Evolutionary conservation across 2,113 vertebrate genomes (phyloP).

Genomic region (Pterocles burchelli): DNA sequence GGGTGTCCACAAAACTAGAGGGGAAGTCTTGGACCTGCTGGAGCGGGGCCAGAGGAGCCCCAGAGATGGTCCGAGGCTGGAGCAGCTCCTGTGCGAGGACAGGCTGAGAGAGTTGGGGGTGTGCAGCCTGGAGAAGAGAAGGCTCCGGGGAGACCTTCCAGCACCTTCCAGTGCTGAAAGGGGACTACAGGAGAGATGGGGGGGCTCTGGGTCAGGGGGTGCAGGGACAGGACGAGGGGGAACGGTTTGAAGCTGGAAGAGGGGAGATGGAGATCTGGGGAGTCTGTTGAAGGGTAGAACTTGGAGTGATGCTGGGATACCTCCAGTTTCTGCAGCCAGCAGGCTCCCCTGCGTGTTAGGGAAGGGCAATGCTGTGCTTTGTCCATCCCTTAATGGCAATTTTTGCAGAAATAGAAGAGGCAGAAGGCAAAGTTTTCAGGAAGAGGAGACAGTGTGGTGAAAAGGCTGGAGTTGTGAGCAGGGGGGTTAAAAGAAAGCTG

Average conservation of each 20-base stretch:
- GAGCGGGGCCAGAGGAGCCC: no score
- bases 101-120: no score
- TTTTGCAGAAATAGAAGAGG: neutral
- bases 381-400: no score
- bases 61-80: no score
- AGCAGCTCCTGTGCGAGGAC: no score
- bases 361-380: neutral
- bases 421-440: neutral
- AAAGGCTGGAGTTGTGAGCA: neutral
- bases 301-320: neutral
- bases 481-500: neutral
- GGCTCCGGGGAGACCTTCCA: no score
- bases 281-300: neutral
- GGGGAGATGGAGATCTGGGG: neutral
- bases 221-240: no score
- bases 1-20: neutral
- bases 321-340: neutral
- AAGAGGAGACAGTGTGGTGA: neutral
- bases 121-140: no score
- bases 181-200: no score
- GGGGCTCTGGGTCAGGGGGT: no score
- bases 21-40: neutral
- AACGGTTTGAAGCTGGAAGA: no score
- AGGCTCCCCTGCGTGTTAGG: neutral
- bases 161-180: no score